Evolutionary conservation across 2,797 vertebrate species (phyloP), one percentile per base, ranked within the genome.

Genomic region (Peromyscus melanophrys): DNA sequence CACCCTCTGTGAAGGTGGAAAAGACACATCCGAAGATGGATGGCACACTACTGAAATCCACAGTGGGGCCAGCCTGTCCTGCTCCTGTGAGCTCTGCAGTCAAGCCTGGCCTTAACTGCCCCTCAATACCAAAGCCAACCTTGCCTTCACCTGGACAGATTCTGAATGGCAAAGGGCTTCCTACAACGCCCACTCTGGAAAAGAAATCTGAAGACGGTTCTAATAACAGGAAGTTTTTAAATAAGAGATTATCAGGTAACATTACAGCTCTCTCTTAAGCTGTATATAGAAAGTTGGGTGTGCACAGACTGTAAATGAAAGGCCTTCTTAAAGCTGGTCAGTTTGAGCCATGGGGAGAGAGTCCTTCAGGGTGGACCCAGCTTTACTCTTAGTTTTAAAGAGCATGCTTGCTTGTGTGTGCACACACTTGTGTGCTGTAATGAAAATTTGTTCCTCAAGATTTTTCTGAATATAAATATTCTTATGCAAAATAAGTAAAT

Each of bases 111-210:
- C 99, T 99, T 99, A 99, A 99, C 99, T 99, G 99, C 99, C 99
- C 99, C 99, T 99, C 99, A 99, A 99, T 99, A 99, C 99, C 99
- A 99, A 99, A 99, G 99, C 99, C 99, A 99, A 99, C 99, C 99
- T 99, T 99, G 99, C 99, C 99, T 99, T 99, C 99, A 98, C 99
- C 99, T 94, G 99, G 99, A 99, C 99, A 99, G 98, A 99, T 99
- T 98, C 99, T 99, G 98, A 99, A 99, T 94, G 99, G 99, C 99
- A 99, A 99, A 99, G 99, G 99, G 98, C 99, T 99, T 98, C 99
- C 99, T 96, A 98, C 98, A 98, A 98, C 99, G 59, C 98, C 98
- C 89, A 88, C 98, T 98, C 98, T 98, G 98, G 99, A 99, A 98
- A 99, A 99, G 98, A 99, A 99, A 98, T 93, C 98, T 90, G 99